Conservation (phyloP, 2,888 invertebrate genomes). For the Laothoe populi region DNA sequence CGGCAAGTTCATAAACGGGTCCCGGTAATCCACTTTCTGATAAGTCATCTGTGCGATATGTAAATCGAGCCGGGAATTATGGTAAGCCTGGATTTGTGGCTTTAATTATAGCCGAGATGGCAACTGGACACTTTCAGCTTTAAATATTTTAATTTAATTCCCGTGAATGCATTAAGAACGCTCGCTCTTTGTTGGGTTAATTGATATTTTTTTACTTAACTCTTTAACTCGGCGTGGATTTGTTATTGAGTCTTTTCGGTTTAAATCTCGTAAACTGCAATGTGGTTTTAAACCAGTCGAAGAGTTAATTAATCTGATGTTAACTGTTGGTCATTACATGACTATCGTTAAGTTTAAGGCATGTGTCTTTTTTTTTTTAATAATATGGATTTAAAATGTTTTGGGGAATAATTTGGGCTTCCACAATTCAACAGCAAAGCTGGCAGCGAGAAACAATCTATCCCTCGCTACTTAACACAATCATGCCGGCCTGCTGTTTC, state of each 20-base stretch:
- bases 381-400: too few relatives aligned
- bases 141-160: constrained; percentile 65
- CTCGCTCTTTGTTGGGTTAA: constrained; percentile 38
- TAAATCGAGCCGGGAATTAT: constrained; percentile 57
- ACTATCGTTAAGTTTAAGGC: too few relatives aligned
- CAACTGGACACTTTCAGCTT: constrained; percentile 40
- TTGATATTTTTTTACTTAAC: constrained; percentile 38
- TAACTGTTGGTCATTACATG: too few relatives aligned
- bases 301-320: too few relatives aligned
- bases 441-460: too few relatives aligned
- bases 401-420: too few relatives aligned
- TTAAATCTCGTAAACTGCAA: not conserved
- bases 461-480: too few relatives aligned
- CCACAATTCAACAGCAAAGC: too few relatives aligned
- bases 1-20: constrained; percentile 16
- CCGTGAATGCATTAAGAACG: constrained; percentile 50
- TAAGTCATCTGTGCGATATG: constrained; percentile 38
- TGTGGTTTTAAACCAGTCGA: too few relatives aligned
- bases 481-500: too few relatives aligned
- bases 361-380: too few relatives aligned
- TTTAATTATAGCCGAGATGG: constrained; percentile 52
- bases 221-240: constrained; percentile 30
- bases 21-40: constrained; percentile 21
- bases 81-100: constrained; percentile 59
- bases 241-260: constrained; percentile 22